Evolutionary conservation across 2,888 invertebrate genomes (phyloP), one percentile per base, ranked within the genome.

Genomic region (Tetragonula carbonaria): DNA sequence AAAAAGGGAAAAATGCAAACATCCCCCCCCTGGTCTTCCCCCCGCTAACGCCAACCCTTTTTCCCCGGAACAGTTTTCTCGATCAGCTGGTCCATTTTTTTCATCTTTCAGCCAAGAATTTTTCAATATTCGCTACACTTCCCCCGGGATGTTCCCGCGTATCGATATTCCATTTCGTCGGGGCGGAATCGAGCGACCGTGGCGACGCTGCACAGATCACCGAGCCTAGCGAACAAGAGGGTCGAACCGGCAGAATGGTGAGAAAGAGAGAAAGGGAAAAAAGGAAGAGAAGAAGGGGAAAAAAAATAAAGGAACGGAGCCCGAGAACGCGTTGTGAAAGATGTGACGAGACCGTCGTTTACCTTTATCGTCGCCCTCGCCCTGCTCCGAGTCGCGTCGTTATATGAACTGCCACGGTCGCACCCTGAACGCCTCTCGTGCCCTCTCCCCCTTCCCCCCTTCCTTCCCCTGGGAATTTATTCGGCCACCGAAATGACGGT

Each of bases 91-190:
- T 51, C 65, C 63, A 66, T 86, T 83, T 87, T 84, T 82, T 83
- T 88, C 80, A 79, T 81, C 86, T 85, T 85, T 79, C 80, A 70
- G 74, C 87, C 80, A 87, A 87, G 88, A 88, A 88, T 86, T 88
- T 88, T 89, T 89, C 88, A 88, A 88, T 88, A 88, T 88, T 88
- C 88, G 87, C 87, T 82, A 89, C 89, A 83, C 86, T 87, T 87
- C 88, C 89, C 87, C n/a, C 68, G 87, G 86, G 87, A 88, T 67
- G 82, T 86, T 80, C 72, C 77, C 33, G 82, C 85, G 87, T 88
- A 89, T 89, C 89, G 89, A 89, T 89, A 89, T 89, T 89, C 89
- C 86, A 88, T 88, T 88, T 88, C 87, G 86, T 78, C 72, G 82
- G 82, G 83, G 53, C 45, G 33, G 87, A 88, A 87, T 88, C 86